These are phyloP conservation scores for Chironex yamaguchii DNA, from an alignment of 30 jellyfish, hydroid and myxozoan species.

Conservation along the genomic window DNA sequence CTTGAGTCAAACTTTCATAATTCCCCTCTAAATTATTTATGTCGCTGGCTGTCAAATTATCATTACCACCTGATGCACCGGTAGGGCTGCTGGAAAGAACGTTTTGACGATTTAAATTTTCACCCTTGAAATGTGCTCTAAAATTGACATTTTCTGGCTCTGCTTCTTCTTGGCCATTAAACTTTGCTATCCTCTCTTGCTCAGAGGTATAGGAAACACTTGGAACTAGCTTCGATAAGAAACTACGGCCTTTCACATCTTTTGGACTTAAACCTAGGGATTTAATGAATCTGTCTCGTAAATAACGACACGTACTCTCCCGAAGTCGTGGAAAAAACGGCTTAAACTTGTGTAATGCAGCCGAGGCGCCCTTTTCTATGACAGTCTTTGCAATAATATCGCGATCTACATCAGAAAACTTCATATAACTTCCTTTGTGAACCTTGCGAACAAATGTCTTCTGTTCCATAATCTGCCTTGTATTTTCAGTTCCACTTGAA, in stretches of 20 bases:
- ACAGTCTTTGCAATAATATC: not conserved
- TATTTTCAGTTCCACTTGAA: not conserved
- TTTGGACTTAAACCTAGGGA: not conserved
- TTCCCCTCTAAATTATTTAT: not conserved
- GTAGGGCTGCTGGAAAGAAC: not conserved
- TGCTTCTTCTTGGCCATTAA: not conserved
- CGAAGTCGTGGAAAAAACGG: not conserved
- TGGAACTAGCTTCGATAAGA: not conserved
- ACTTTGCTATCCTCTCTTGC: not conserved
- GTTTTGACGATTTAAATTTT: too few relatives aligned
- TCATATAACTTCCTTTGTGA: not conserved
- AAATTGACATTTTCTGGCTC: not conserved
- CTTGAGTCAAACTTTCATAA: not conserved
- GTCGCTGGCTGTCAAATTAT: not conserved
- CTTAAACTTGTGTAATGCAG: not conserved
- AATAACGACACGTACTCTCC: not conserved
- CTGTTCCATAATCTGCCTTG: not conserved
- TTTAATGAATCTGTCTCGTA: not conserved
- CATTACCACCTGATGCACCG: too few relatives aligned
- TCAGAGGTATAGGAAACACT: not conserved
- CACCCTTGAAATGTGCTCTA: not conserved
- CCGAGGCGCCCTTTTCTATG: not conserved
- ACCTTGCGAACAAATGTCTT: not conserved
- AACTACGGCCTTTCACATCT: not conserved
- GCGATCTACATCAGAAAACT: not conserved